A percentile compares a stretch with the other conserved stretches of the same genome.
Evolutionary conservation across 1,140 invertebrate species (phyloP).

Genomic region (Cydia fagiglandana): DNA sequence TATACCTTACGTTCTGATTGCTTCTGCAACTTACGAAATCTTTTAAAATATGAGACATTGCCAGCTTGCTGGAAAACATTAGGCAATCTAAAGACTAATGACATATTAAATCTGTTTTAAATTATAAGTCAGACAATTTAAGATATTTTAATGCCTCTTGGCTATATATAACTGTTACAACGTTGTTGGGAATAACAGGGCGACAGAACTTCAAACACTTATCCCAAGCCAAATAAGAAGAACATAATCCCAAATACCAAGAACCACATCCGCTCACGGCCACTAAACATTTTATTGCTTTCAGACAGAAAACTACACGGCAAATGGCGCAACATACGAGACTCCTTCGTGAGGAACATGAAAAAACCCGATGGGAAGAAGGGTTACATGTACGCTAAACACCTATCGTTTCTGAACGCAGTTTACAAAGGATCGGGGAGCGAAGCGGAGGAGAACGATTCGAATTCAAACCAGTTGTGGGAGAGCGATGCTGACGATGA

Average conservation of each 20-base stretch:
- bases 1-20: conserved; percentile 1
- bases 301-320: conserved; percentile 54
- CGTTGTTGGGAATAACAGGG: background rate
- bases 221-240: background rate
- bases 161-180: background rate
- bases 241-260: background rate
- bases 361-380: conserved; percentile 46
- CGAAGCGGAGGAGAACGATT: conserved; percentile 41
- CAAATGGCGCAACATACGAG: conserved; percentile 66
- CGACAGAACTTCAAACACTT: background rate
- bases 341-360: conserved; percentile 57
- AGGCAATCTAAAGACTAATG: too few relatives aligned
- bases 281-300: conserved; percentile 34
- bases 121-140: too few relatives aligned
- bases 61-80: too few relatives aligned
- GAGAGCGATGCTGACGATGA: conserved; percentile 44
- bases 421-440: conserved; percentile 49
- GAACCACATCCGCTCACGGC: conserved; percentile 20
- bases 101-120: too few relatives aligned
- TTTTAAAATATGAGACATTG: too few relatives aligned
- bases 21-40: conserved; percentile 3
- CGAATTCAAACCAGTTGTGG: conserved; percentile 12
- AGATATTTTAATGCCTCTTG: too few relatives aligned
- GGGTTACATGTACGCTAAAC: conserved; percentile 54
- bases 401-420: conserved; percentile 53